phyloP scores from a whole-genome alignment of 2,113 vertebrate genomes.

The Nesogale talazaci region DNA sequence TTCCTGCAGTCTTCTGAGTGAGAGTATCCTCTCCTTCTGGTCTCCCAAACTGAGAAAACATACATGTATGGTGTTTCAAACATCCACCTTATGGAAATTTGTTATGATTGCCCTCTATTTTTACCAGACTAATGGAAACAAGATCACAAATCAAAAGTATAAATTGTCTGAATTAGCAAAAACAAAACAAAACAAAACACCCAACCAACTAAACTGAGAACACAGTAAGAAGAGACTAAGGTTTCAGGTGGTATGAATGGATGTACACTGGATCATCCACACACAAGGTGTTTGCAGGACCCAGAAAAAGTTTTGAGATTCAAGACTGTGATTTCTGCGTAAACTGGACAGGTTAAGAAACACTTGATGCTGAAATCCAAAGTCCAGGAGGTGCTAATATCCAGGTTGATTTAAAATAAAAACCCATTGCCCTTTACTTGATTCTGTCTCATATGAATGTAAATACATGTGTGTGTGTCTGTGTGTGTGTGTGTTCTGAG shows the following conservation, averaged over 20 bases:
- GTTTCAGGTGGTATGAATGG: neutral
- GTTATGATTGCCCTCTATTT: neutral
- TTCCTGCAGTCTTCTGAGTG: neutral
- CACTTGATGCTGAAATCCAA: neutral
- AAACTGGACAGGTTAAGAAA: neutral
- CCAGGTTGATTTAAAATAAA: too few species aligned
- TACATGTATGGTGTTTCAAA: neutral
- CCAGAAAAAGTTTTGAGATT: neutral
- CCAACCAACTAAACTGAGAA: neutral
- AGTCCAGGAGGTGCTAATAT: too few species aligned
- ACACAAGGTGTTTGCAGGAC: neutral
- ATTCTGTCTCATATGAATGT: too few species aligned
- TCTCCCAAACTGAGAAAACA: neutral
- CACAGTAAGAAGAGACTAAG: neutral
- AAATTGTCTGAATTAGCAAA: neutral
- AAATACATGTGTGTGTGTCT: too few species aligned
- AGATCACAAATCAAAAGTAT: neutral
- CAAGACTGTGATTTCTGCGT: neutral
- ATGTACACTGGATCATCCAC: neutral
- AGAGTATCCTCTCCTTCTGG: neutral
- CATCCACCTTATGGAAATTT: neutral
- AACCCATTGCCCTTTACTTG: too few species aligned
- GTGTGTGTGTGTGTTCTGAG: too few species aligned
- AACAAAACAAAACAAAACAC: too few species aligned
- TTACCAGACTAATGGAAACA: neutral